These are phyloP conservation scores for Siderastrea siderea DNA, from an alignment of 92 coral and sea anemone species.

Conservation along the genomic window DNA sequence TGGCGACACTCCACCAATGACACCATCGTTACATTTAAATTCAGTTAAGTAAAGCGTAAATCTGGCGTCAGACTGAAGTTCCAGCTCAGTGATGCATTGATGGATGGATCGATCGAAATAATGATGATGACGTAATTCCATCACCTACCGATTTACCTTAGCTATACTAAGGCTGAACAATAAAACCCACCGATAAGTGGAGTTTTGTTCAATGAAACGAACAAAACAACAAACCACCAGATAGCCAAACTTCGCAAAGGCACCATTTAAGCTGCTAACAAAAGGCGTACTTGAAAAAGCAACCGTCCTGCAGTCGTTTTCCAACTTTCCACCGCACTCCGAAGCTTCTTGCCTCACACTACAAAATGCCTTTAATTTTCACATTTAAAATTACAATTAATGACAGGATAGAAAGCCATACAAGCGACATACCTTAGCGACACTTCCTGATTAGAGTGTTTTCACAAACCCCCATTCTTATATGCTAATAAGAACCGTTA, in stretches of 20 bases:
- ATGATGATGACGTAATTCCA: too few relatives aligned
- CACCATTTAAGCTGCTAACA: background rate
- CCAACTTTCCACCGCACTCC: background rate
- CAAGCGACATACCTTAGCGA: background rate
- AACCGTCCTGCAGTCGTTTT: background rate
- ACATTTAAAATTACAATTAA: slow-evolving; percentile 26
- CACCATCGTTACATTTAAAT: too few relatives aligned
- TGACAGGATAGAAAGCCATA: background rate
- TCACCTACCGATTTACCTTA: too few relatives aligned
- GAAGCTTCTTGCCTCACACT: background rate
- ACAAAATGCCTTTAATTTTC: background rate
- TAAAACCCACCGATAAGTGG: background rate
- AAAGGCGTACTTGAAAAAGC: background rate
- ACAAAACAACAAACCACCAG: slow-evolving; percentile 14
- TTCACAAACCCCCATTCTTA: too few relatives aligned
- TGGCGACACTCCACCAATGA: too few relatives aligned
- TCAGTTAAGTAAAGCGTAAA: too few relatives aligned
- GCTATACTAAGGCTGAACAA: background rate
- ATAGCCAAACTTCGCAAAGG: background rate
- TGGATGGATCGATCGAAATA: too few relatives aligned
- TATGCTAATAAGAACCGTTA: too few relatives aligned
- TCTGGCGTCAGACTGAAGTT: too few relatives aligned
- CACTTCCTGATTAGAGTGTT: slow-evolving; percentile 13
- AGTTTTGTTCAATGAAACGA: background rate
- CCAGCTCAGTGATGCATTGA: too few relatives aligned